Evolutionary conservation across 2,888 invertebrate species (phyloP).

Genomic region (Nephrotoma appendiculata): DNA sequence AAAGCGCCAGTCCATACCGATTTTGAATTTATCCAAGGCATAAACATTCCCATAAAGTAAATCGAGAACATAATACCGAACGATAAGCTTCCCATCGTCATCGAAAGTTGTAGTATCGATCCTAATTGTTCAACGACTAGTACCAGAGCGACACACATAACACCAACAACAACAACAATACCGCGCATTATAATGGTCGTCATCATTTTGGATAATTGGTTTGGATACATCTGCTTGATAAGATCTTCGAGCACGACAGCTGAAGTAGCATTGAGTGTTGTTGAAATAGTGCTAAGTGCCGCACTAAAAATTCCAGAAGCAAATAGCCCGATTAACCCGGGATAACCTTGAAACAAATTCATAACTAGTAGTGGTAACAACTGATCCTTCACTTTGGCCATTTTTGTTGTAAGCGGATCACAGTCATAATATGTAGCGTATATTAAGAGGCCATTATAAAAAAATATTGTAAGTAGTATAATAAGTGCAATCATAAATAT

Average conservation of each 20-base stretch:
- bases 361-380: slow-evolving; percentile 73
- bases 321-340: slow-evolving; percentile 76
- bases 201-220: slow-evolving; percentile 37
- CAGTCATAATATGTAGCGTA: slow-evolving; percentile 35
- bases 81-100: slow-evolving; percentile 46
- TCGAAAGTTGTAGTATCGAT: slow-evolving; percentile 46
- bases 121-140: slow-evolving; percentile 58
- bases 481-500: slow-evolving; percentile 45
- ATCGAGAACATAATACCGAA: slow-evolving; percentile 56
- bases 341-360: slow-evolving; percentile 60
- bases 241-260: slow-evolving; percentile 42
- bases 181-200: slow-evolving; percentile 45
- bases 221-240: slow-evolving; percentile 49
- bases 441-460: not conserved
- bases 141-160: slow-evolving; percentile 47
- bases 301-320: slow-evolving; percentile 41
- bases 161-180: slow-evolving; percentile 51
- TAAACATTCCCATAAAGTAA: slow-evolving; percentile 47
- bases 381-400: slow-evolving; percentile 64
- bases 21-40: slow-evolving; percentile 28
- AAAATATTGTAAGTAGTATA: not conserved
- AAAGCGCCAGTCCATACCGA: slow-evolving; percentile 54
- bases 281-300: not conserved
- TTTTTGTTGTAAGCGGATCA: slow-evolving; percentile 62
- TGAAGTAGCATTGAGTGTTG: not conserved